These are phyloP conservation scores for Micoletzkya japonica DNA, from an alignment of 2,888 invertebrate genomes.

Conservation along the genomic window DNA sequence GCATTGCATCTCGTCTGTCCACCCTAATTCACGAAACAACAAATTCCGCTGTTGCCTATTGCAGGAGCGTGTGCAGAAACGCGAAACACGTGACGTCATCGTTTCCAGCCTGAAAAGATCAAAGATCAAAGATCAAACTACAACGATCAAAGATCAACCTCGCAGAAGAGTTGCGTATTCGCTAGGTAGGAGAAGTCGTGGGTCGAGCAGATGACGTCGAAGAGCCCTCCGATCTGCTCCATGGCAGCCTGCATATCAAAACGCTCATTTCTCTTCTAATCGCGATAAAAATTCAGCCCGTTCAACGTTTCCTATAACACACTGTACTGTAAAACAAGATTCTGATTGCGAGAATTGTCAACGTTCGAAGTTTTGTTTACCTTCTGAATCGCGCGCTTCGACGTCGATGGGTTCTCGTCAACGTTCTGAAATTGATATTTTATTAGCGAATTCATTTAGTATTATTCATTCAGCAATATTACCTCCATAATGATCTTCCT, in stretches of 20 bases:
- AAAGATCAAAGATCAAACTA: background rate
- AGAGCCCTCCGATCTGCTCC: constrained; percentile 50
- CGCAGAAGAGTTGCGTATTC: constrained; percentile 52
- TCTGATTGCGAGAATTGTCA: too few species aligned
- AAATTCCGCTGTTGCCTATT: constrained; percentile 29
- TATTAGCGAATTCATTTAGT: background rate
- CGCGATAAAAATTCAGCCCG: too few species aligned
- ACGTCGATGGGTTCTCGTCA: constrained; percentile 48
- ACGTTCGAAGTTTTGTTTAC: background rate
- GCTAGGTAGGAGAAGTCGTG: constrained; percentile 54
- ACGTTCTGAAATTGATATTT: constrained; percentile 35
- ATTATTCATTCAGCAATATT: background rate
- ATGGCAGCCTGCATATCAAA: constrained; percentile 33
- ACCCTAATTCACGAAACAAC: too few species aligned
- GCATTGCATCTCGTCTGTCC: too few species aligned
- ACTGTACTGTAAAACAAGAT: too few species aligned
- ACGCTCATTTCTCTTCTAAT: too few species aligned
- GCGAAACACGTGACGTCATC: constrained; percentile 54
- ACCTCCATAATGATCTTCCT: constrained; percentile 42
- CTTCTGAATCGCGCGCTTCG: constrained; percentile 51
- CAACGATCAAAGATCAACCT: constrained; percentile 18
- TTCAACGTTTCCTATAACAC: too few species aligned
- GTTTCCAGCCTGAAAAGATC: constrained; percentile 36
- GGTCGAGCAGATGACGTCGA: constrained; percentile 52
- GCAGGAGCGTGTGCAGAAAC: constrained; percentile 51